Percentiles rank a stretch among this genome's conserved stretches.
Evolutionary conservation across 2,797 vertebrate genomes (phyloP).

Genomic region (Molossus alvarezi): DNA sequence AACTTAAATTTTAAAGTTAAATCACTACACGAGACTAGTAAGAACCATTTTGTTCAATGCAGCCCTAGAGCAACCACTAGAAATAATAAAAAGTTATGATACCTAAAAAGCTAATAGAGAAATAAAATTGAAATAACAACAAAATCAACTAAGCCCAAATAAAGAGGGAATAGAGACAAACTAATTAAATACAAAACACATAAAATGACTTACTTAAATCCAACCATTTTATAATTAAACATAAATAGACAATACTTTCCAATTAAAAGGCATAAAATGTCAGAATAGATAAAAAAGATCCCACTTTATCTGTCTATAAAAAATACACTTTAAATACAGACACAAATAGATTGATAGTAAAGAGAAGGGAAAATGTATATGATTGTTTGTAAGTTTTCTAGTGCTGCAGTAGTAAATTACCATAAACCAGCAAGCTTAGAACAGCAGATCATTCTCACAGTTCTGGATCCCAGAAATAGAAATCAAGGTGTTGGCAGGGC

Average conservation of each 20-base stretch:
- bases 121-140: neutral
- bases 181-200: neutral
- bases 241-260: too few relatives aligned
- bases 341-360: neutral
- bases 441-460: neutral
- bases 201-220: too few relatives aligned
- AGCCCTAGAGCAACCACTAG: neutral
- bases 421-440: neutral
- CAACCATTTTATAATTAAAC: too few relatives aligned
- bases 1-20: constrained; percentile 38
- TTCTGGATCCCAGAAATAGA: neutral
- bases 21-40: neutral
- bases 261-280: neutral
- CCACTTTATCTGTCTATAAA: neutral
- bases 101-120: neutral
- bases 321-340: neutral
- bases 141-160: neutral
- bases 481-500: neutral
- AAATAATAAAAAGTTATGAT: neutral
- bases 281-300: neutral
- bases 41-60: neutral
- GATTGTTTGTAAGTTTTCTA: neutral
- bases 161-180: neutral
- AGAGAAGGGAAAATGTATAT: neutral
- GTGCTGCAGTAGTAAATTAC: neutral